Evolutionary conservation across 2,888 invertebrate species (phyloP).

Genomic region (Nematopogon swammerdamellus): DNA sequence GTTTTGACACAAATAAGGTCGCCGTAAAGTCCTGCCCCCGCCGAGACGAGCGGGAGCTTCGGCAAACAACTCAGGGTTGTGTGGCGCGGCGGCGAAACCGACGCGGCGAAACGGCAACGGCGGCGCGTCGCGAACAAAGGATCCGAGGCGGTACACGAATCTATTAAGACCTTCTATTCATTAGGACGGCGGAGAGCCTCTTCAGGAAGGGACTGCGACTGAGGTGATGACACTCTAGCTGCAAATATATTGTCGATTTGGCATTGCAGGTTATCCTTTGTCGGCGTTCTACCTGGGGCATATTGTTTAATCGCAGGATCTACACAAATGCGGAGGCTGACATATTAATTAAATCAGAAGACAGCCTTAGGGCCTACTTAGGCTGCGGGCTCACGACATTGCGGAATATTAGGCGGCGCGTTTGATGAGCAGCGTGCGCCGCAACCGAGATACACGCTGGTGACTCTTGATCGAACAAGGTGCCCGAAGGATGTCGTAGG

Average conservation of each 20-base stretch:
- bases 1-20: slow-evolving; percentile 1
- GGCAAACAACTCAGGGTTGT: neutral
- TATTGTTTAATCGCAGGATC: too few species aligned
- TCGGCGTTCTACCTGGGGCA: too few species aligned
- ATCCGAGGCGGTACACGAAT: neutral
- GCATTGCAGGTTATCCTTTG: too few species aligned
- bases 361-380: neutral
- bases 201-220: neutral
- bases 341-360: neutral
- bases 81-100: too few species aligned
- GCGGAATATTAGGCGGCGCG: neutral
- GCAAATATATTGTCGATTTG: too few species aligned
- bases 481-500: too few species aligned
- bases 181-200: neutral
- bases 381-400: neutral
- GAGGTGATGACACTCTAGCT: too few species aligned
- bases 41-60: neutral
- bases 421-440: too few species aligned
- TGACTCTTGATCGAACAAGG: too few species aligned
- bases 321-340: too few species aligned
- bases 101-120: too few species aligned
- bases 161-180: neutral
- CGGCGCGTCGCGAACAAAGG: neutral
- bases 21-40: neutral
- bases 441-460: too few species aligned